Conservation (phyloP, 92 coral and sea anemone species). For the Desmophyllum pertusum region DNA sequence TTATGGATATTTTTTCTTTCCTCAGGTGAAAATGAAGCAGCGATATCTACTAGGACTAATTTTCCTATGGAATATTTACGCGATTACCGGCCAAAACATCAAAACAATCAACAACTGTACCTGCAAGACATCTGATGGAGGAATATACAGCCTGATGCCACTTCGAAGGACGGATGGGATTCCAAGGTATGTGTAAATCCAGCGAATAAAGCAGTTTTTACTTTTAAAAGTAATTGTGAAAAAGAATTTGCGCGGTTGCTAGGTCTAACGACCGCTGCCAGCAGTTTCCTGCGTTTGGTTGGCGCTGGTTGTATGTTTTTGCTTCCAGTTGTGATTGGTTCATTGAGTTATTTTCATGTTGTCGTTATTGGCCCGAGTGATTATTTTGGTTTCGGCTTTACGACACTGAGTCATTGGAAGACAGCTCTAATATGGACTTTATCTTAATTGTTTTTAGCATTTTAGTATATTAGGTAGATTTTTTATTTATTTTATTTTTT, state of each 20-base stretch:
- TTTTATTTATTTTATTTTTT: too few relatives aligned
- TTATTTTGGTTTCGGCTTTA: too few relatives aligned
- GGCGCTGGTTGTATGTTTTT: background rate
- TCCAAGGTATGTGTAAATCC: background rate
- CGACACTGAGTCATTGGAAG: too few relatives aligned
- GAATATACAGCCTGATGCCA: conserved; percentile 21
- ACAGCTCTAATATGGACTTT: too few relatives aligned
- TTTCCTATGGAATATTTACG: background rate
- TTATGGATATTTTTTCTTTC: background rate
- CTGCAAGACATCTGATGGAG: conserved; percentile 10
- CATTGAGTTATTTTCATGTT: too few relatives aligned
- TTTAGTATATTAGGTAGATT: too few relatives aligned
- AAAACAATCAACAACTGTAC: background rate
- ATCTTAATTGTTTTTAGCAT: too few relatives aligned
- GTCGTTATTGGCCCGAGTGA: too few relatives aligned
- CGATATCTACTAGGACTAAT: background rate
- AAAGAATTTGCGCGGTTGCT: too few relatives aligned
- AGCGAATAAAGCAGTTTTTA: background rate
- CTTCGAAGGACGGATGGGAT: conserved; percentile 3
- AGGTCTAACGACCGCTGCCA: too few relatives aligned
- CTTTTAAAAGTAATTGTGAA: background rate
- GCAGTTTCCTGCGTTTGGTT: background rate
- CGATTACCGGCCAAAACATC: background rate
- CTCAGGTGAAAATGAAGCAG: background rate
- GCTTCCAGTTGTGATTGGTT: too few relatives aligned